phyloP scores from a whole-genome alignment of 2,797 vertebrate species.

The Fistularia tabacaria region DNA sequence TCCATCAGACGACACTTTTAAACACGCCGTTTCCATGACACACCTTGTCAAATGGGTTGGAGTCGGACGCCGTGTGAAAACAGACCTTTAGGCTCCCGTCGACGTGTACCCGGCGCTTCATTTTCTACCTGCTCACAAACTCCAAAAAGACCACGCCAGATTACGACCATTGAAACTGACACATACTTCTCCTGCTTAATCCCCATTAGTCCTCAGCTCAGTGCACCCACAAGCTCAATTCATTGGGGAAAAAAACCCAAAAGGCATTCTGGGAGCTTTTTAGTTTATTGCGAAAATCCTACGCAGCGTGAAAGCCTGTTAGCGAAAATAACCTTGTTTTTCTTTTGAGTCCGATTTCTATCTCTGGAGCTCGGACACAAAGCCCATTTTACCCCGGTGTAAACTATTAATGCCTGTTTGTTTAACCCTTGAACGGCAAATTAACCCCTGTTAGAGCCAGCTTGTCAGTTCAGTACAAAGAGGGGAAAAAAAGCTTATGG shows the following conservation, averaged over 20 bases:
- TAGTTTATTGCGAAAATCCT: constrained; percentile 35
- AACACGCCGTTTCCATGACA: constrained; percentile 16
- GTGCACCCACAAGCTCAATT: constrained; percentile 44
- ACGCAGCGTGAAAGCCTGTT: constrained; percentile 12
- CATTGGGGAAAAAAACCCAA: constrained; percentile 34
- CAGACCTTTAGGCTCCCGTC: constrained; percentile 33
- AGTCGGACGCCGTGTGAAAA: constrained; percentile 29
- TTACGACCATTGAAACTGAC: constrained; percentile 63
- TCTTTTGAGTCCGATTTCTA: constrained; percentile 22
- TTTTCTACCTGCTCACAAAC: constrained; percentile 47
- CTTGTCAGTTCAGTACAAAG: constrained; percentile 62
- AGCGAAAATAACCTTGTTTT: constrained; percentile 26
- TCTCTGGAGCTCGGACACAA: constrained; percentile 7
- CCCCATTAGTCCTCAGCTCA: constrained; percentile 60
- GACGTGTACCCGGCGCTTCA: constrained; percentile 33
- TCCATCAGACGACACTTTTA: constrained; percentile 26
- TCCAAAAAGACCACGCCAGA: constrained; percentile 52
- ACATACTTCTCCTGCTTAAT: constrained; percentile 66
- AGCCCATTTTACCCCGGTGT: constrained; percentile 16
- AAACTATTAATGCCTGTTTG: constrained; percentile 62
- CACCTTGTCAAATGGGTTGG: constrained; percentile 29
- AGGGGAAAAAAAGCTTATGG: constrained; percentile 20
- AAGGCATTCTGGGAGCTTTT: constrained; percentile 53
- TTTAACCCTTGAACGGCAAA: constrained; percentile 72
- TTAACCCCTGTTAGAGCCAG: constrained; percentile 73